Conservation (phyloP, 1,140 invertebrate species). For the Cotesia typhae region DNA sequence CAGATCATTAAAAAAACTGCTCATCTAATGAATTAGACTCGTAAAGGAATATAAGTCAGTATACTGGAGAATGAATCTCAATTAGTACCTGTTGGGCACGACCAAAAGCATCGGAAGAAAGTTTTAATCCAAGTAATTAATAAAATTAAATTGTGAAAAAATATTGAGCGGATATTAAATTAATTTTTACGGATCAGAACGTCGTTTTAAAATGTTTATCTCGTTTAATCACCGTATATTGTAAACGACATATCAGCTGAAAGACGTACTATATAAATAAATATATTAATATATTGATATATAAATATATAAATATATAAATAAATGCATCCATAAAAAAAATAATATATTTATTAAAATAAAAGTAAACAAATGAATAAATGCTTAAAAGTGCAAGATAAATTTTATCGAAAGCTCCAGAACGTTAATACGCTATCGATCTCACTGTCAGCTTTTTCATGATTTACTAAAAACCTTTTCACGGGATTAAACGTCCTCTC, state of each 20-base stretch:
- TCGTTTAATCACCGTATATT: not conserved
- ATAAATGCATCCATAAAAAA: too few species aligned
- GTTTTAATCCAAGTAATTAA: constrained; percentile 1
- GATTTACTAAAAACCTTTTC: not conserved
- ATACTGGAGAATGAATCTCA: constrained; percentile 29
- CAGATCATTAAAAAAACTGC: constrained; percentile 2
- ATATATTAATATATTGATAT: too few species aligned
- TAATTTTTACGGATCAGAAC: not conserved
- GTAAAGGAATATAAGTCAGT: not conserved
- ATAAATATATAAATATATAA: too few species aligned
- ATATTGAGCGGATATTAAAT: not conserved
- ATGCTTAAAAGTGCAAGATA: constrained; percentile 4
- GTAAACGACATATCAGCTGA: constrained; percentile 18
- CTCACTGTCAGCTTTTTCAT: constrained; percentile 13
- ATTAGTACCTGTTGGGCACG: constrained; percentile 30
- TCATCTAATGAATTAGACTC: not conserved
- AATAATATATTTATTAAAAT: too few species aligned
- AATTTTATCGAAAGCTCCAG: constrained; percentile 1
- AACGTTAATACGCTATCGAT: constrained; percentile 7
- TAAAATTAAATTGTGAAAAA: not conserved
- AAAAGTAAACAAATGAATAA: not conserved
- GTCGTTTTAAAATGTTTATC: constrained; percentile 11
- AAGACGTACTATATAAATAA: not conserved
- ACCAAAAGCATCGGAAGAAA: constrained; percentile 28
- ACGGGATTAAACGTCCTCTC: not conserved